Conservation (phyloP, 2,888 invertebrate species). For the Yponomeuta cagnagella region DNA sequence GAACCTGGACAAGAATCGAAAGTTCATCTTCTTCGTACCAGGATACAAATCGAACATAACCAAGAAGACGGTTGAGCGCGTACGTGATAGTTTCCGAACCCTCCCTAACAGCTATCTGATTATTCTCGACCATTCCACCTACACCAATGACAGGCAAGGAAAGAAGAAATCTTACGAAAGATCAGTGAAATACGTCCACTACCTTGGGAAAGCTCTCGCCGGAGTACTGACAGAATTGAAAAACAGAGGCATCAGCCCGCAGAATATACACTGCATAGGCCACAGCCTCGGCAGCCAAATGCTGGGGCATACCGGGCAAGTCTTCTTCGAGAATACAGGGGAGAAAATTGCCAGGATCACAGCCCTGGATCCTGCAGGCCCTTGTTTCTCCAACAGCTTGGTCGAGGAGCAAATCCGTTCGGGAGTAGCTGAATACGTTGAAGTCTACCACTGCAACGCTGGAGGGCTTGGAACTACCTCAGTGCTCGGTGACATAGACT, state of each 20-base stretch:
- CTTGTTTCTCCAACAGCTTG: conserved; percentile 55
- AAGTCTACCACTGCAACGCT: conserved; percentile 77
- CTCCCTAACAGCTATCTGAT: conserved; percentile 57
- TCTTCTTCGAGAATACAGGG: conserved; percentile 41
- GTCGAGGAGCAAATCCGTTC: conserved; percentile 65
- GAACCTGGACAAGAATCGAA: conserved; percentile 41
- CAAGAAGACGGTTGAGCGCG: conserved; percentile 47
- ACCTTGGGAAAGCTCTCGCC: conserved; percentile 55
- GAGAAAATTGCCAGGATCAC: conserved; percentile 50
- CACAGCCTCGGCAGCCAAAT: conserved; percentile 65
- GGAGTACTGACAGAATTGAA: conserved; percentile 41
- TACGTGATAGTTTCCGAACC: conserved; percentile 49
- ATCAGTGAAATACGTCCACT: conserved; percentile 56
- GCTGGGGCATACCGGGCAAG: conserved; percentile 49
- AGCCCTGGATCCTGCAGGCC: conserved; percentile 64
- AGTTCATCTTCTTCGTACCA: conserved; percentile 54
- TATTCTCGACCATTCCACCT: conserved; percentile 61
- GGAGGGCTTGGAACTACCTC: conserved; percentile 67
- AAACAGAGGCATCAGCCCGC: conserved; percentile 44
- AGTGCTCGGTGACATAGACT: conserved; percentile 73
- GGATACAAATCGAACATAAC: conserved; percentile 60
- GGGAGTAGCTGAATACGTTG: conserved; percentile 76
- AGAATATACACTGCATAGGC: conserved; percentile 57
- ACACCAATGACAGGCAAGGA: conserved; percentile 53
- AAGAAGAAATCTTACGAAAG: conserved; percentile 55